Evolutionary conservation across 2,113 vertebrate species (phyloP), one percentile per base, ranked within the genome.

Genomic region (Raphicerus campestris): DNA sequence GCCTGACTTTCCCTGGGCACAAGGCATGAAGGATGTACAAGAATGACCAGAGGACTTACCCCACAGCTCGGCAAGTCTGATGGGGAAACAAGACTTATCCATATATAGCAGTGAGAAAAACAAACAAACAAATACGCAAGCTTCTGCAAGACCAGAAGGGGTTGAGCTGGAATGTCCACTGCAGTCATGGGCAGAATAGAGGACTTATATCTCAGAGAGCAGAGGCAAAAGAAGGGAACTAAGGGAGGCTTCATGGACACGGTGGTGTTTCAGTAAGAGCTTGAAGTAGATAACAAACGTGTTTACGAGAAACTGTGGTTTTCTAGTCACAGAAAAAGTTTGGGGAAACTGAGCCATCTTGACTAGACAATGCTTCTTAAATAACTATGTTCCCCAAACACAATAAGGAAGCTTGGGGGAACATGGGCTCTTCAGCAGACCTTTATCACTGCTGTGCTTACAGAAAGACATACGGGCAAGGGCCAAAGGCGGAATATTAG

Each of bases 401-500:
- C 42, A 9, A 17, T 7, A 61, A 77, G 45, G 35, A 91, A 80
- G 15, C 3, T 1, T 6, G 3, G 17, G 22, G 35, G 32, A 24
- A 96, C 78, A 16, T 75, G 47, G 11, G 11, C 24, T 60, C 39
- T n/a, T 58, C 32, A 42, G 11, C 47, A 24, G 66, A 30, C 10
- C 42, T 85, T 63, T 85, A 45, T n/a, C 35, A 82, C 47, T 5
- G 16, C 26, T n/a, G 30, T 5, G 22, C 73, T 83, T 51, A 82
- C 32, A 95, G 73, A 87, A 81, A 93, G 78, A 80, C 81, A 89
- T 19, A 1, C 9, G 63, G 49, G 58, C 24, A 47, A 16, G 49
- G 55, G 86, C 83, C 87, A 93, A 82, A 92, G 82, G 90, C 10
- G 3, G 58, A 70, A 17, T 45, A 42, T 87, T 60, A 80, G 61